A percentile compares a stretch with the other conserved stretches of the same genome.
Evolutionary conservation across 2,797 vertebrate species (phyloP).

Genomic region (Sebastes steindachneri): DNA sequence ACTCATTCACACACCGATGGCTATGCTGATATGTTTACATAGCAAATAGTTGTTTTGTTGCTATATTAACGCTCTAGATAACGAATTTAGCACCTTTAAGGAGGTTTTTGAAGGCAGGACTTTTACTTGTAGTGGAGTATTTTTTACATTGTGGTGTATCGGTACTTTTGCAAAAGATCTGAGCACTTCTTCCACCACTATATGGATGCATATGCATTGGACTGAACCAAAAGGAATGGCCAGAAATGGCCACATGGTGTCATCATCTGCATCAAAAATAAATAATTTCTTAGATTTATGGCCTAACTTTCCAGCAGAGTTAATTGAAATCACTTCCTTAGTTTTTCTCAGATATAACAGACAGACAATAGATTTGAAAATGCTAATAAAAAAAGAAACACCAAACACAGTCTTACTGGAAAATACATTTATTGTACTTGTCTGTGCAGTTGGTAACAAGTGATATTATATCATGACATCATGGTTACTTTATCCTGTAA

Average conservation of each 20-base stretch:
- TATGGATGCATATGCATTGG: not conserved
- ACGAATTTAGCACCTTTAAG: too few species aligned
- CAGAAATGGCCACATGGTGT: constrained; percentile 22
- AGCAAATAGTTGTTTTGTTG: too few species aligned
- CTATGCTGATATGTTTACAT: too few species aligned
- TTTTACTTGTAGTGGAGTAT: too few species aligned
- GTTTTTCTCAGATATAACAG: not conserved
- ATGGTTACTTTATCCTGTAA: not conserved
- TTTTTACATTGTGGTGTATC: too few species aligned
- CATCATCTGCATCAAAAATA: not conserved
- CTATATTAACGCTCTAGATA: too few species aligned
- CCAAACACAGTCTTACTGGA: constrained; percentile 12
- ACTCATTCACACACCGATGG: too few species aligned
- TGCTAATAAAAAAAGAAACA: not conserved
- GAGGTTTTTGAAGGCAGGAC: too few species aligned
- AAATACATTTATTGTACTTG: constrained; percentile 62
- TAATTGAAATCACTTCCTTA: not conserved
- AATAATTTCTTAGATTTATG: not conserved
- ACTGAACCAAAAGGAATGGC: not conserved
- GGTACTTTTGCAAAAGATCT: too few species aligned
- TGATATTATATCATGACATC: not conserved
- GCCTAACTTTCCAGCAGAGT: not conserved
- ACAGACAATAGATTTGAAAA: not conserved
- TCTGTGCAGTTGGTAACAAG: constrained; percentile 45
- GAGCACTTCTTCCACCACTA: too few species aligned